Evolutionary conservation across 2,113 vertebrate species (phyloP).

Genomic region (western clawed frog (Xenopus tropicalis)): DNA sequence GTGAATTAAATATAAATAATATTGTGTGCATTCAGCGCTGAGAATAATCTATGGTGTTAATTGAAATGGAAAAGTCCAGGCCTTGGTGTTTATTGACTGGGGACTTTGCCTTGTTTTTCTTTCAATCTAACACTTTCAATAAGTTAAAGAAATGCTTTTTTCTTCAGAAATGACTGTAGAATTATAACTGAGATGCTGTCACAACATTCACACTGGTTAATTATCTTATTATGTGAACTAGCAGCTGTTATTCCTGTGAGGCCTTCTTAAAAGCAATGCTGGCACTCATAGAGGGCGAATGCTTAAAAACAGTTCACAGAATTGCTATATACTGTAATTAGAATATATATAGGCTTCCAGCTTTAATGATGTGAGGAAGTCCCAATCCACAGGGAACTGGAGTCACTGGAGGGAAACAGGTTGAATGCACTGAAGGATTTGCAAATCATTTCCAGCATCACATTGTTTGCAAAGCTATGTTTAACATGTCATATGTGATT

Average conservation of each 20-base stretch:
- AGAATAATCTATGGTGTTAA: background rate
- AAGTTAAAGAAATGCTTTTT: background rate
- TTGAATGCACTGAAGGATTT: background rate
- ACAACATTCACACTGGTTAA: constrained; percentile 13
- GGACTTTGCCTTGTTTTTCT: background rate
- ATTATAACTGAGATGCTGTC: constrained; percentile 3
- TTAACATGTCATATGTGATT: background rate
- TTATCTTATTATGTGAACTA: constrained; percentile 2
- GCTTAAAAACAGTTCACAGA: constrained; percentile 11
- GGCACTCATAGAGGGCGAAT: background rate
- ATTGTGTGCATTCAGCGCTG: background rate
- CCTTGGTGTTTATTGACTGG: constrained; percentile 4
- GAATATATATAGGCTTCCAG: constrained; percentile 1
- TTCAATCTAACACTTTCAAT: background rate
- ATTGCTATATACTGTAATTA: constrained; percentile 13
- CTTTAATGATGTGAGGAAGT: constrained; percentile 15
- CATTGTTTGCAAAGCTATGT: background rate
- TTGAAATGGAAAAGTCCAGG: background rate
- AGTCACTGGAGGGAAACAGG: background rate
- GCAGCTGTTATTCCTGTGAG: constrained; percentile 12
- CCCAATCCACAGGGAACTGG: background rate
- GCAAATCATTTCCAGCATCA: background rate
- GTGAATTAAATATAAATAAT: background rate
- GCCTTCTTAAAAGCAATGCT: background rate
- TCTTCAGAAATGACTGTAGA: background rate